Conservation (phyloP, 2,113 vertebrate species). For the Tragelaphus buxtoni region DNA sequence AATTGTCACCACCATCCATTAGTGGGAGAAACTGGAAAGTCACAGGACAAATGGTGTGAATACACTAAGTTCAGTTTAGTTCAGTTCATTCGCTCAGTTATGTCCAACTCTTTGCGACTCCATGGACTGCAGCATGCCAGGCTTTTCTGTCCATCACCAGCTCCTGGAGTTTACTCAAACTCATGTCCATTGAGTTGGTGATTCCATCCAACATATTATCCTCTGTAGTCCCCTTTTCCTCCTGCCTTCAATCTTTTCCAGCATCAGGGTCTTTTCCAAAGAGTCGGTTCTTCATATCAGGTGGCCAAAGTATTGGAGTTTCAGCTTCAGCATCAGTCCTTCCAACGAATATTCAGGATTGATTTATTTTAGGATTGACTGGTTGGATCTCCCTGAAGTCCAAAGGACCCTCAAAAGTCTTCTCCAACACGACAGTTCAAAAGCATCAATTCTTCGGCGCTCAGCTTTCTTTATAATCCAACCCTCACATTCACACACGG, state of each 20-base stretch:
- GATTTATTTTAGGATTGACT: background rate
- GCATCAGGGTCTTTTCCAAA: background rate
- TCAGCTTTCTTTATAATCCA: background rate
- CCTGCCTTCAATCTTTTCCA: background rate
- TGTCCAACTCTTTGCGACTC: background rate
- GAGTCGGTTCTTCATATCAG: accelerated
- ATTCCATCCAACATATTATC: background rate
- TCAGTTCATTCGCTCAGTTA: accelerated
- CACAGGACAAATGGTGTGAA: background rate
- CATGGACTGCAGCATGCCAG: background rate
- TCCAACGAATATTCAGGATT: background rate
- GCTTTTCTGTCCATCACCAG: background rate
- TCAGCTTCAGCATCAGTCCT: background rate
- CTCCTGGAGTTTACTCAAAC: background rate
- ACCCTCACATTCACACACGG: background rate
- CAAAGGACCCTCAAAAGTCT: background rate
- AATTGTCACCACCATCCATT: background rate
- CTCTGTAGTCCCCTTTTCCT: background rate
- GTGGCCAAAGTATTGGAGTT: background rate
- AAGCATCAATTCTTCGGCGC: accelerated
- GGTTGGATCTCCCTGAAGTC: background rate
- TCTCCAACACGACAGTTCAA: background rate
- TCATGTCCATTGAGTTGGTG: background rate
- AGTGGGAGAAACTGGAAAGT: background rate
- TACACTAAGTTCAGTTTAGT: background rate